A percentile compares a stretch with the other conserved stretches of the same genome.
Evolutionary conservation across 2,113 vertebrate genomes (phyloP).

Genomic region (Clarias gariepinus): DNA sequence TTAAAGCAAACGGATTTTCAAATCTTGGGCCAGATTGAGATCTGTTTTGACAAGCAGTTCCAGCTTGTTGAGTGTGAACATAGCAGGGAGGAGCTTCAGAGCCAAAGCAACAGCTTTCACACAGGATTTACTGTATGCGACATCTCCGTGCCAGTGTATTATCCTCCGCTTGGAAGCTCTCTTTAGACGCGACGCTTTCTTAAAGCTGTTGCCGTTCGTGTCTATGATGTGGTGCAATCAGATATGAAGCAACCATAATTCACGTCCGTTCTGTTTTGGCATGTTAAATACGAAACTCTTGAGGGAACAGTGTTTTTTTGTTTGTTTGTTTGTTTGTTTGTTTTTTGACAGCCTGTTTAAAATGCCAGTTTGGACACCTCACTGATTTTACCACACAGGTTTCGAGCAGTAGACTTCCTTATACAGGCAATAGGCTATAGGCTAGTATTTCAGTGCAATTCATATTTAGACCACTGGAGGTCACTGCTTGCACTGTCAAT

Average conservation of each 20-base stretch:
- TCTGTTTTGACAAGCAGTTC: conserved; percentile 58
- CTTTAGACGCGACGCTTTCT: neutral
- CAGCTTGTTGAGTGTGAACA: conserved; percentile 52
- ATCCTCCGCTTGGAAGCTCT: conserved; percentile 41
- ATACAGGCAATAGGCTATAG: neutral
- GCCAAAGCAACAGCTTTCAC: conserved; percentile 15
- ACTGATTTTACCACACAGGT: neutral
- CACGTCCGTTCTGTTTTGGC: neutral
- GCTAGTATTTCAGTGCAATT: conserved; percentile 4
- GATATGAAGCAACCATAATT: neutral
- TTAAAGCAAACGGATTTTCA: conserved; percentile 48
- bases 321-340: too few relatives aligned
- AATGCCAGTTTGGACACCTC: neutral
- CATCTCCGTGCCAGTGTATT: conserved; percentile 45
- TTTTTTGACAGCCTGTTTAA: neutral
- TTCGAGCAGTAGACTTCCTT: neutral
- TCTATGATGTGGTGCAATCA: neutral
- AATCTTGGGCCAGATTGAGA: conserved; percentile 60
- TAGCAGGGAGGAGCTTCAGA: neutral
- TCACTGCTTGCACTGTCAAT: conserved; percentile 36
- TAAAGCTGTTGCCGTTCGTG: neutral
- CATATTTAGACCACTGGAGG: conserved; percentile 44
- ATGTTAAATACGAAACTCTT: neutral
- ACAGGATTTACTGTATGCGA: conserved; percentile 53
- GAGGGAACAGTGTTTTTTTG: neutral